Percentiles rank a stretch among this genome's conserved stretches.
phyloP scores from a whole-genome alignment of 2,888 invertebrate genomes.

The Chrysolina haemoptera region DNA sequence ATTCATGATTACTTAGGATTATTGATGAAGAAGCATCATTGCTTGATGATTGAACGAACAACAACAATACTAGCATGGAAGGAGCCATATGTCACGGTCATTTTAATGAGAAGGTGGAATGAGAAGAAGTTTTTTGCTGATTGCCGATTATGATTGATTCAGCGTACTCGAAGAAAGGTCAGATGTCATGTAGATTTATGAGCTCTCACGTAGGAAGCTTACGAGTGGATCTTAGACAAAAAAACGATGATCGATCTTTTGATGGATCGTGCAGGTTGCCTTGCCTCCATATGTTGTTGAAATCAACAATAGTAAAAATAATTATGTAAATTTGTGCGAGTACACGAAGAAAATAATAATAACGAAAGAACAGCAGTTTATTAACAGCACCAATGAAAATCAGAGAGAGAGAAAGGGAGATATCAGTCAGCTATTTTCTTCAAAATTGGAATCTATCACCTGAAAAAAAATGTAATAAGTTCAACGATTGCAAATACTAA shows the following conservation, averaged over 20 bases:
- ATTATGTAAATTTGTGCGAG: no score
- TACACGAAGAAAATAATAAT: no score
- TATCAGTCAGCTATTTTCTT: no score
- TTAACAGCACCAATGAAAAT: no score
- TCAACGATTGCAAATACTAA: no score
- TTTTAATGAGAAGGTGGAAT: conserved; percentile 10
- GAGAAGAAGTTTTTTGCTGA: conserved; percentile 14
- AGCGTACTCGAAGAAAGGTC: conserved; percentile 6
- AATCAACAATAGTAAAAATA: not conserved
- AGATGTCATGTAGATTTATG: conserved; percentile 13
- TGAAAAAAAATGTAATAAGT: no score
- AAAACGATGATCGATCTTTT: conserved; percentile 8
- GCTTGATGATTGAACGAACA: conserved; percentile 18
- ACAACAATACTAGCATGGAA: conserved; percentile 17
- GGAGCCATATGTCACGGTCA: conserved; percentile 23
- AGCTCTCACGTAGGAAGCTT: conserved; percentile 17
- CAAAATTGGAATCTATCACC: no score
- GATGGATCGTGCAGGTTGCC: conserved; percentile 8
- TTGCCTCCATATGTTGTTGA: not conserved
- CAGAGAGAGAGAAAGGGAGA: no score
- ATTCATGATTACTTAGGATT: conserved; percentile 5
- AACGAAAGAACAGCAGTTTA: no score
- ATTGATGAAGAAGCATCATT: conserved; percentile 15
- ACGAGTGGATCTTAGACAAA: conserved; percentile 9
- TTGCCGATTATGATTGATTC: conserved; percentile 22